These are phyloP conservation scores for Erpornis zantholeuca DNA, from an alignment of 2,113 vertebrate genomes.

Conservation along the genomic window DNA sequence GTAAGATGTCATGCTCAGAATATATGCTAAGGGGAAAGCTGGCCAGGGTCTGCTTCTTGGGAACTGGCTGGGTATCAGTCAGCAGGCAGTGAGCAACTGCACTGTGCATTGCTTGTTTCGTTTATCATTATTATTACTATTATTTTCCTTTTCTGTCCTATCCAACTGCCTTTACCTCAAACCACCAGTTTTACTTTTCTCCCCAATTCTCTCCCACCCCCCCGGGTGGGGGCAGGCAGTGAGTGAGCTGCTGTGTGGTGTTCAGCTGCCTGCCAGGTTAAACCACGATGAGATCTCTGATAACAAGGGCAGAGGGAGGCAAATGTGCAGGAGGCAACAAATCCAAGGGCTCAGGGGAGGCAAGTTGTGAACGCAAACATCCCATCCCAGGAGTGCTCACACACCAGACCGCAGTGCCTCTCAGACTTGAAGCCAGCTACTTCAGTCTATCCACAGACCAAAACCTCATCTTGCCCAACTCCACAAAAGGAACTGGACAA, in stretches of 20 bases:
- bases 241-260: neutral
- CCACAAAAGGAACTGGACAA: neutral
- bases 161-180: neutral
- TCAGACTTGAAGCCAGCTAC: neutral
- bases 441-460: neutral
- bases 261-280: neutral
- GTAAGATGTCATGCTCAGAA: neutral
- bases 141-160: neutral
- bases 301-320: neutral
- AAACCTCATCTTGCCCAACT: neutral
- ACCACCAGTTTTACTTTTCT: neutral
- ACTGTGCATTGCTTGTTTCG: neutral
- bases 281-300: neutral
- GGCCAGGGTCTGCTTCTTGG: neutral
- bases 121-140: neutral
- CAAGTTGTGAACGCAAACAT: neutral
- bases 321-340: neutral
- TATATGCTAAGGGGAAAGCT: neutral
- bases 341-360: neutral
- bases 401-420: neutral
- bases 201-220: neutral
- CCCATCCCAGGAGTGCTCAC: neutral
- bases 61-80: neutral
- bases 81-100: neutral
- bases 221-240: neutral